Percentiles rank a stretch among this genome's conserved stretches.
phyloP scores from a whole-genome alignment of 1,140 invertebrate genomes.

The Apis mellifera region Amel_HAv3.1 CM009931.2:11360001-11360500 shows the following conservation, averaged over 20 bases:
- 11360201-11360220: not conserved
- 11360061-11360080: no score
- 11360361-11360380: not conserved
- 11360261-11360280: constrained; percentile 56
- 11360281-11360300: constrained; percentile 49
- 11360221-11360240: constrained; percentile 55
- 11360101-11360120: no score
- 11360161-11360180: not conserved
- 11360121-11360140: no score
- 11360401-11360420: not conserved
- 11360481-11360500: not conserved
- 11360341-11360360: not conserved
- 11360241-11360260: constrained; percentile 57
- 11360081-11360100: no score
- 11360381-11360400: not conserved
- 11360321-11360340: constrained; percentile 31
- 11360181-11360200: not conserved
- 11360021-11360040: no score
- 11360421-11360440: not conserved
- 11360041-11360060: no score
- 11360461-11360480: no score
- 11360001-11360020: no score
- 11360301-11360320: constrained; percentile 25
- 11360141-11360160: not conserved
- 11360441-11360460: not conserved